Percentiles rank a stretch among this genome's conserved stretches.
phyloP scores from a whole-genome alignment of 2,797 vertebrate genomes.

The Cheirogaleus major region DNA sequence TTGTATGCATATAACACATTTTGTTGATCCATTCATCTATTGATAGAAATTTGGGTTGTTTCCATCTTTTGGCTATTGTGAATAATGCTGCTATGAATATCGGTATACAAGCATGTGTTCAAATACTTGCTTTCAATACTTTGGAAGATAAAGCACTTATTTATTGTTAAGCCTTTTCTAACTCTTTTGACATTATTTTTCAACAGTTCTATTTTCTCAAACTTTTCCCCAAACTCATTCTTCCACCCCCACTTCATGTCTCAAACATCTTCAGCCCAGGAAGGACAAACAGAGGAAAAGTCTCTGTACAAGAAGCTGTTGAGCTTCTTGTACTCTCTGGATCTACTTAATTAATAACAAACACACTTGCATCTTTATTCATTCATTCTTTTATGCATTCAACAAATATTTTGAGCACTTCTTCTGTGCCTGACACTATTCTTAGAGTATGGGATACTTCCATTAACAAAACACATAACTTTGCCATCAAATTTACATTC shows the following conservation, averaged over 20 bases:
- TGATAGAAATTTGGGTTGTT: not conserved
- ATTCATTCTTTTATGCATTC: not conserved
- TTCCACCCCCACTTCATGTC: not conserved
- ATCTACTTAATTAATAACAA: not conserved
- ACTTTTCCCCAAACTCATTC: not conserved
- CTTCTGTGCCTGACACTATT: not conserved
- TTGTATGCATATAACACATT: not conserved
- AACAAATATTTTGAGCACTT: not conserved
- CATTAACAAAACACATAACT: not conserved
- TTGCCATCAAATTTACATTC: not conserved
- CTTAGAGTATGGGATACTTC: not conserved
- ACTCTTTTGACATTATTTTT: not conserved
- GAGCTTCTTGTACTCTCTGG: not conserved
- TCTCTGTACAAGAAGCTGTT: too few relatives aligned
- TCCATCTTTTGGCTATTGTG: not conserved
- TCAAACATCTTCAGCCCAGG: slow-evolving; percentile 5
- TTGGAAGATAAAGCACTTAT: not conserved
- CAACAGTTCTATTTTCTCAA: not conserved
- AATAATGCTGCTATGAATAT: not conserved
- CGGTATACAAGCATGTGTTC: not conserved
- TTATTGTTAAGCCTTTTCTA: not conserved
- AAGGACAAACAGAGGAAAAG: not conserved
- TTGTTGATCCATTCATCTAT: not conserved
- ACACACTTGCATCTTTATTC: not conserved
- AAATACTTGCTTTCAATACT: slow-evolving; percentile 5